These are phyloP conservation scores for Apostichopus japonicus DNA, from an alignment of 35 echinoderm and acorn worm genomes.

Conservation along the genomic window DNA sequence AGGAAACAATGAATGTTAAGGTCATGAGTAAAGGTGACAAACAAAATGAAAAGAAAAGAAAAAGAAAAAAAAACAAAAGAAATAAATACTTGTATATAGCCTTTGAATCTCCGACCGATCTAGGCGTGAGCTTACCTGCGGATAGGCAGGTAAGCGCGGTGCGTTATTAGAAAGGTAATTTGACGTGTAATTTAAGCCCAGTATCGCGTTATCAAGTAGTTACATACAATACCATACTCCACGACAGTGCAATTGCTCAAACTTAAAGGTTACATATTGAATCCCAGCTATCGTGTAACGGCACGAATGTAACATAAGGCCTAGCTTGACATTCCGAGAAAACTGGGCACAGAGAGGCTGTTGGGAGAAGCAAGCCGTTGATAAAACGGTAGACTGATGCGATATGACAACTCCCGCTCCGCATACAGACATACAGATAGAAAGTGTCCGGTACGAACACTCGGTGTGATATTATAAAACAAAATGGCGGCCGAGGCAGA, in stretches of 20 bases:
- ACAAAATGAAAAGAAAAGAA: background rate
- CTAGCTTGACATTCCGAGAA: conserved; percentile 45
- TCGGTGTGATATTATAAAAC: conserved; percentile 53
- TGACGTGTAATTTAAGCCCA: conserved; percentile 8
- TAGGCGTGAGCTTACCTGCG: background rate
- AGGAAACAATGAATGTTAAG: background rate
- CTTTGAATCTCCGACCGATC: background rate
- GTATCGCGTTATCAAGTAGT: conserved; percentile 23
- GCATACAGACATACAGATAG: conserved; percentile 46
- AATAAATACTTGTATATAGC: background rate
- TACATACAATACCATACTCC: background rate
- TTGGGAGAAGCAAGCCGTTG: background rate
- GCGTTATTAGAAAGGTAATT: background rate
- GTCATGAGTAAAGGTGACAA: background rate
- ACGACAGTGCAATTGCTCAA: background rate
- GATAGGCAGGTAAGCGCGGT: background rate
- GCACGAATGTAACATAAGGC: conserved; percentile 44
- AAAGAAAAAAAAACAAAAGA: too few species aligned
- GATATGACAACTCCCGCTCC: conserved; percentile 43
- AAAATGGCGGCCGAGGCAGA: conserved; percentile 61
- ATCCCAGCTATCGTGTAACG: conserved; percentile 37
- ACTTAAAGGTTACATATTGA: background rate
- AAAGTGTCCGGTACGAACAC: conserved; percentile 31
- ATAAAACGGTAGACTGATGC: conserved; percentile 26
- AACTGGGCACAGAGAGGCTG: background rate